Conservation (phyloP, 2,888 invertebrate genomes). For the Luffia ferchaultella region DNA sequence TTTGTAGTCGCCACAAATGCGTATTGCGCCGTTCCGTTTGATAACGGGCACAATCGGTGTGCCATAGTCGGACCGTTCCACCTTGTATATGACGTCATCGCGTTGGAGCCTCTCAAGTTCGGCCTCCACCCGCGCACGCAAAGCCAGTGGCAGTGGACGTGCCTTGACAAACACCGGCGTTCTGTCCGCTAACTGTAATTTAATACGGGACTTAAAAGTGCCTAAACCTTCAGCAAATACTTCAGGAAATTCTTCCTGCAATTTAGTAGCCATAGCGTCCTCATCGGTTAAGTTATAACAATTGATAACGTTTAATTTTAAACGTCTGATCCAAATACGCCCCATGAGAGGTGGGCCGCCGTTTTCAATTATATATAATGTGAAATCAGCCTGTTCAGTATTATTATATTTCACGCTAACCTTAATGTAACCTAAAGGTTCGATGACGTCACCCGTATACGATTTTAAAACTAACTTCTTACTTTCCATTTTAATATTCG, state of each 20-base stretch:
- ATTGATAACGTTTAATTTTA: slow-evolving; percentile 11
- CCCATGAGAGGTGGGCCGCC: too few species aligned
- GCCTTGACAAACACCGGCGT: slow-evolving; percentile 20
- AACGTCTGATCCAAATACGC: slow-evolving; percentile 15
- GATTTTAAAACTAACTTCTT: too few species aligned
- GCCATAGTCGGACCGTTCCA: slow-evolving; percentile 14
- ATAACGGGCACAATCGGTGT: slow-evolving; percentile 18
- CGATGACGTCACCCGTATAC: too few species aligned
- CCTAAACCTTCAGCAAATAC: slow-evolving; percentile 12
- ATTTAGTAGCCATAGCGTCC: slow-evolving; percentile 1
- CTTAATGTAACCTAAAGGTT: too few species aligned
- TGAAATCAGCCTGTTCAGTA: slow-evolving; percentile 1
- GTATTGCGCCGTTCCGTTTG: slow-evolving; percentile 13
- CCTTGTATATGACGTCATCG: slow-evolving; percentile 17
- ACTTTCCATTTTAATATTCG: too few species aligned
- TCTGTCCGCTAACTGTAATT: too few species aligned
- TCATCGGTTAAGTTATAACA: slow-evolving; percentile 7
- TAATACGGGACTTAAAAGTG: slow-evolving; percentile 11
- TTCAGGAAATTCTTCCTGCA: slow-evolving; percentile 11
- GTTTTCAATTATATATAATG: slow-evolving; percentile 14
- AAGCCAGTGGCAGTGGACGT: slow-evolving; percentile 20
- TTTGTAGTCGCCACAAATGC: slow-evolving; percentile 18
- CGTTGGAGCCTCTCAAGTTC: slow-evolving; percentile 15
- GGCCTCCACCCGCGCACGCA: slow-evolving; percentile 18
- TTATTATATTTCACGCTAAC: too few species aligned